Base-by-base conservation (phyloP, 2,888 invertebrate species). In the Leucophenga montana region DNA sequence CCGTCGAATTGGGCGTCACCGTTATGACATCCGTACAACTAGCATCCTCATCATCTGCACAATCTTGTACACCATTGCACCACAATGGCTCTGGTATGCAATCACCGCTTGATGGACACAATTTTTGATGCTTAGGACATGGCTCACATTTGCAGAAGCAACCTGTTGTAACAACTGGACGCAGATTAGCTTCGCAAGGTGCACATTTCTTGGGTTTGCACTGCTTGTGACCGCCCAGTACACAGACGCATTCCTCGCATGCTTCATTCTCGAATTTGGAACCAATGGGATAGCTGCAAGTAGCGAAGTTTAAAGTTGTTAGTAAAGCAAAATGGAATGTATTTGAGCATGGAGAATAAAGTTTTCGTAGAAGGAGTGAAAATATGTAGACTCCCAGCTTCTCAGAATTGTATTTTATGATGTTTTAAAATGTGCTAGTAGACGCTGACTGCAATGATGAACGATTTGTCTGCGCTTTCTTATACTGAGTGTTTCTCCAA, bases 1-100 rank as follows among this genome's bases (percentile, higher is more conserved):
- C 77, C 0, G 62, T 64, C 22, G 75, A 72, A 18, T 83, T 80
- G 4, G 73, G 83, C n/a, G 76, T 70, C 0, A 86, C 78, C 0
- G 77, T 75, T 20, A 85, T 82, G 1, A 77, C 76, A 48, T 86
- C 76, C 5, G 62, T 82, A 79, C 96, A 96, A 70, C 92, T 89
- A 2, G 91, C 88, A 13, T 89, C 87, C 88, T 96, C 96, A 85
- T 96, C 96, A 82, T 96, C 95, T 0, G 94, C 92, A 80, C 96
- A 96, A 87, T 96, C 94, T 73, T 92, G 91, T 0, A 95, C 89
- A 0, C 95, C 95, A 85, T 96, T 93, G 84, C 96, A 96, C 95
- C 96, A 96, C 13, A 91, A 89, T 0, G 90, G 89, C 50, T 91
- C 90, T 0, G 92, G 90, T 16, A 96, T 91, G 82, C 96, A 96